Conservation (phyloP, 1,140 invertebrate species). For the Saccostrea cuccullata region DNA sequence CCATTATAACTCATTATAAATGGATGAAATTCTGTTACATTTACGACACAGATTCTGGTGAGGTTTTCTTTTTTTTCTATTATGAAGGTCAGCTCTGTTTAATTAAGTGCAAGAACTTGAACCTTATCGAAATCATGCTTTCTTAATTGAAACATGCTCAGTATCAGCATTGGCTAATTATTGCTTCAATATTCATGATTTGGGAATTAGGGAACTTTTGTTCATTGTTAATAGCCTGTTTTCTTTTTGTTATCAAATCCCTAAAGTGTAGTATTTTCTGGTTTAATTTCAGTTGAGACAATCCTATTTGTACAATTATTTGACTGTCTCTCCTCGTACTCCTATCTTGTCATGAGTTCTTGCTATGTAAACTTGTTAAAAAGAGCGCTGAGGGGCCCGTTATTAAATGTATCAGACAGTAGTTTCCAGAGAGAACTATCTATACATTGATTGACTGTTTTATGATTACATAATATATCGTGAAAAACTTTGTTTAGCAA, state of each 20-base stretch:
- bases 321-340: not conserved
- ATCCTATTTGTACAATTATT: conserved; percentile 11
- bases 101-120: not conserved
- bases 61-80: not conserved
- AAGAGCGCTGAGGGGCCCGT: not conserved
- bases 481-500: not conserved
- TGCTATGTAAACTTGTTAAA: not conserved
- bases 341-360: not conserved
- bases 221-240: not conserved
- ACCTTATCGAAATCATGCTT: not conserved
- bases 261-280: not conserved
- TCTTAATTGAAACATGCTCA: not conserved
- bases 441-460: not conserved
- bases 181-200: not conserved
- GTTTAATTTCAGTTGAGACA: not conserved
- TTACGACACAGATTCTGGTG: conserved; percentile 65
- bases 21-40: conserved; percentile 61
- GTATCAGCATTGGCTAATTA: conserved; percentile 20
- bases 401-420: not conserved
- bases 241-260: conserved; percentile 15
- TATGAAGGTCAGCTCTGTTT: not conserved
- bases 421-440: not conserved
- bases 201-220: not conserved
- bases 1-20: conserved; percentile 52
- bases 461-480: not conserved